A percentile compares a stretch with the other conserved stretches of the same genome.
Conservation (phyloP, 2,888 invertebrate genomes). For the Anarsia innoxiella region DNA sequence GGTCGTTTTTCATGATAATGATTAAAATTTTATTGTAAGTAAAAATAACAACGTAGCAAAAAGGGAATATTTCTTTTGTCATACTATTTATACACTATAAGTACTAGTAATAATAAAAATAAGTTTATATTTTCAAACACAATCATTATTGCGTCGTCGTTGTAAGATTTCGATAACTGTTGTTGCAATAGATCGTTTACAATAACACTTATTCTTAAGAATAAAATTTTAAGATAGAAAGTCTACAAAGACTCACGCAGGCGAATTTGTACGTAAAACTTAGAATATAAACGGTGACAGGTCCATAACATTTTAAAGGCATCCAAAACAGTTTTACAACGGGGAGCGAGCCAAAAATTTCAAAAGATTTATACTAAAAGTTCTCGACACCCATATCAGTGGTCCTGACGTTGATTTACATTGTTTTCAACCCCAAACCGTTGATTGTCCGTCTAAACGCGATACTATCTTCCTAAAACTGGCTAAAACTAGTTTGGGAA, state of each 20-base stretch:
- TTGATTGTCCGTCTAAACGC: conserved; percentile 19
- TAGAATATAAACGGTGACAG: conserved; percentile 11
- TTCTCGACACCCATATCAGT: conserved; percentile 21
- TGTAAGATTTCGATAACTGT: too few species aligned
- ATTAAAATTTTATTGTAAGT: too few species aligned
- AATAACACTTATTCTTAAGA: too few species aligned
- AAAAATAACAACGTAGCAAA: too few species aligned
- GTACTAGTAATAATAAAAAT: too few species aligned
- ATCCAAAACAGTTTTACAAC: conserved; percentile 11
- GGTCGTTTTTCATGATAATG: too few species aligned
- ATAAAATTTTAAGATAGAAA: background rate
- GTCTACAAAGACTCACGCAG: too few species aligned
- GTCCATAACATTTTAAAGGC: conserved; percentile 15
- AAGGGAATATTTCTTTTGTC: too few species aligned
- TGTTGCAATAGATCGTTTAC: too few species aligned
- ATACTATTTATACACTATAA: too few species aligned
- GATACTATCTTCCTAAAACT: conserved; percentile 19
- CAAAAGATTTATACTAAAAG: conserved; percentile 28
- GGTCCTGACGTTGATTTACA: conserved; percentile 33
- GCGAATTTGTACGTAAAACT: conserved; percentile 1
- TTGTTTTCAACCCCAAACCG: conserved; percentile 24
- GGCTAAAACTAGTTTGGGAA: conserved; percentile 17
- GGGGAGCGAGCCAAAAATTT: conserved; percentile 26
- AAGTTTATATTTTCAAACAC: too few species aligned
- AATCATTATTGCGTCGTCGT: too few species aligned